Evolutionary conservation across 92 coral and sea anemone genomes (phyloP), one percentile per base, ranked within the genome.

Genomic region (Epizoanthus illoricatus): DNA sequence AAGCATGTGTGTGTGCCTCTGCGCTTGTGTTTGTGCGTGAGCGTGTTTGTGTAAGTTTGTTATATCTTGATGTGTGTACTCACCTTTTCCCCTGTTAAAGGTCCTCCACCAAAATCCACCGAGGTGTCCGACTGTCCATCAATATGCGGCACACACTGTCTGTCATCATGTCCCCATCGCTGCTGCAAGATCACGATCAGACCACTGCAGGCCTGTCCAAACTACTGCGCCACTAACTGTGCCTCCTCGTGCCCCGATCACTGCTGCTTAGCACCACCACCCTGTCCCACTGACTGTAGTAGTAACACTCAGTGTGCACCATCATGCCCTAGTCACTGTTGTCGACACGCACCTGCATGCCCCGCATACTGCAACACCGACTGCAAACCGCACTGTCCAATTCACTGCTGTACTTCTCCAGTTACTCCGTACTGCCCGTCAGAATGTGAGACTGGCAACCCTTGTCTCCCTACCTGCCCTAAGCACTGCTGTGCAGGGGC

Each of bases 61-160:
- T 28, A 28, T 52, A 52, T 7, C 15, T 52, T 52, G 56, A 52
- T 52, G 2, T 52, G 12, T 52, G 56, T 52, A 7, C 56, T 52
- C 56, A 52, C 56, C 15, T 52, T 52, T 78, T 63, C 16, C 24
- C 36, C 49, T 70, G 17, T 6, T 39, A 78, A 78, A 78, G 82
- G 60, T 78, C 82, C 82, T 8, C 82, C 82, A 61, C 15, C 58
- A 23, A 63, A 78, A 61, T 21, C 72, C 18, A 78, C 61, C 16
- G 82, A 42, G 40, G 59, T 42, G 23, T 45, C 54, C 17, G 71
- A 78, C 45, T 78, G 82, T 63, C 82, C 82, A 8, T 78, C 82
- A 42, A 47, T 78, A 64, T 78, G 82, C 41, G 61, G 60, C 0
- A 78, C 82, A 11, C 71, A 63, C 61, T 78, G 82, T 64, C 59